phyloP scores from a whole-genome alignment of 2,797 vertebrate genomes.

The Tinamus major region DNA sequence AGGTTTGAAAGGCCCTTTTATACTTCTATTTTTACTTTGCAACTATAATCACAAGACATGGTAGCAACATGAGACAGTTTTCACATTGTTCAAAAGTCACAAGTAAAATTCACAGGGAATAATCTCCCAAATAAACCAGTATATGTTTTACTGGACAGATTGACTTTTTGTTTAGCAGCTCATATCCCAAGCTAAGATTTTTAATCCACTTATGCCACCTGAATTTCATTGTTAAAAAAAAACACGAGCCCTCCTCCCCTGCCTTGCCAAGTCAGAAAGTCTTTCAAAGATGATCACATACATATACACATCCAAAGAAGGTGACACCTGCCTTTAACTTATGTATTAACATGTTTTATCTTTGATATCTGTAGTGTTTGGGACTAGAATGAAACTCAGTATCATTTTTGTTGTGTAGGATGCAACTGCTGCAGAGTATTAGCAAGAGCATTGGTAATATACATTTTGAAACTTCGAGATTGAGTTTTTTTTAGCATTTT shows the following conservation, averaged over 20 bases:
- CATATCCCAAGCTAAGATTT: neutral
- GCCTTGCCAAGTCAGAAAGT: neutral
- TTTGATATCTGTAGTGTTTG: constrained; percentile 15
- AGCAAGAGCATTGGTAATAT: constrained; percentile 43
- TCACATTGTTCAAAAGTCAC: neutral
- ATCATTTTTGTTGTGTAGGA: constrained; percentile 49
- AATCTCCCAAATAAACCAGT: neutral
- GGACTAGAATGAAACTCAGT: constrained; percentile 26
- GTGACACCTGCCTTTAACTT: neutral
- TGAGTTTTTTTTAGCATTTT: constrained; percentile 49
- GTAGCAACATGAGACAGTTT: neutral
- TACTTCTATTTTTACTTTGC: neutral
- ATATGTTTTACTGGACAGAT: neutral
- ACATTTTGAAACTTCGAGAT: constrained; percentile 13
- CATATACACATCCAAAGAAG: neutral
- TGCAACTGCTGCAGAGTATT: constrained; percentile 46
- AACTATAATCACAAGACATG: neutral
- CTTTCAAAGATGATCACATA: neutral
- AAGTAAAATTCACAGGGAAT: neutral
- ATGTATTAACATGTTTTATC: constrained; percentile 5
- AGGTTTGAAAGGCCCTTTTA: neutral
- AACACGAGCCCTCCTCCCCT: neutral
- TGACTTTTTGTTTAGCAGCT: constrained; percentile 18
- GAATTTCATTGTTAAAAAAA: neutral
- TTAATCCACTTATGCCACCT: neutral